A percentile compares a stretch with the other conserved stretches of the same genome.
phyloP scores from a whole-genome alignment of 2,888 invertebrate species.

The Sinodicranocentrus sp. region DNA sequence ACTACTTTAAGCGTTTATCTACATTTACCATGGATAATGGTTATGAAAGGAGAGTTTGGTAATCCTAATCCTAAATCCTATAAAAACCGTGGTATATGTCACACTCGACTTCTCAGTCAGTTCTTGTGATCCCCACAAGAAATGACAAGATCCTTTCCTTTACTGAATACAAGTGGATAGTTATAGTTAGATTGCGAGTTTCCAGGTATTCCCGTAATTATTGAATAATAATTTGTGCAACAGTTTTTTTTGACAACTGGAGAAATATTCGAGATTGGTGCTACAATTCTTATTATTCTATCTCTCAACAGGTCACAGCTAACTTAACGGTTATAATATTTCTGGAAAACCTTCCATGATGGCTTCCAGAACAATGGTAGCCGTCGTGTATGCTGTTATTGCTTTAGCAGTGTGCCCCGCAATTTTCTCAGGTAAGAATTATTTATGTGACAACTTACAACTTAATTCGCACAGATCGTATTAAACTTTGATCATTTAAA shows the following conservation, averaged over 20 bases:
- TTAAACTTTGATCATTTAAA: not conserved
- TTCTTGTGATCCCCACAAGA: constrained; percentile 45
- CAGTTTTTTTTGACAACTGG: constrained; percentile 14
- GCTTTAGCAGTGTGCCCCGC: constrained; percentile 67
- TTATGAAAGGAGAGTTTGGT: no score
- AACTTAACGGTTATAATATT: constrained; percentile 44
- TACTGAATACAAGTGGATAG: not conserved
- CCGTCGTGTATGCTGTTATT: constrained; percentile 66
- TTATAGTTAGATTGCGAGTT: not conserved
- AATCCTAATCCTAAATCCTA: no score
- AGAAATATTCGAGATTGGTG: no score
- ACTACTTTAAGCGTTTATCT: no score
- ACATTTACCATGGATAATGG: no score
- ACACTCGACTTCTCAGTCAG: constrained; percentile 40
- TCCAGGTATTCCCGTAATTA: constrained; percentile 35
- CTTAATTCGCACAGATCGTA: not conserved
- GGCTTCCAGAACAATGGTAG: constrained; percentile 64
- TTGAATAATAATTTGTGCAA: no score
- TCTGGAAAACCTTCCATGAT: constrained; percentile 51
- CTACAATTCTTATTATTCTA: no score
- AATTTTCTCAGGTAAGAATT: constrained; percentile 68
- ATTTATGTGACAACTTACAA: not conserved
- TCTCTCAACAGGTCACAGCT: not conserved
- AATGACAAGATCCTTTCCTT: constrained; percentile 35
- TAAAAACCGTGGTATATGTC: not conserved